Percentiles rank a stretch among this genome's conserved stretches.
Evolutionary conservation across 2,797 vertebrate genomes (phyloP).

Genomic region (Pangasius larnaudii): DNA sequence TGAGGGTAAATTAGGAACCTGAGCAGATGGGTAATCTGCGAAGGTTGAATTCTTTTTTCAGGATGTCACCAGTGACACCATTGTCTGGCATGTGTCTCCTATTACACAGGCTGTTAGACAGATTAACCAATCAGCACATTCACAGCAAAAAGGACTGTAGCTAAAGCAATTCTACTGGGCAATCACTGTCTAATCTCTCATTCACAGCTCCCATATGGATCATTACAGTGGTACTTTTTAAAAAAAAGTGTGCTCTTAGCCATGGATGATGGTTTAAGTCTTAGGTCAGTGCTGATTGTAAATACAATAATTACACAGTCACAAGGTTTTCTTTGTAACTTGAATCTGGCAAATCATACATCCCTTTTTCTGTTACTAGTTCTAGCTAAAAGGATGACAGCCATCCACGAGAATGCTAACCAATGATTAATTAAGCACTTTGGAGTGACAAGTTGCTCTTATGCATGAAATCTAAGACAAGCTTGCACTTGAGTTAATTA

Average conservation of each 20-base stretch:
- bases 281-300: background rate
- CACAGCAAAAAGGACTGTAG: conserved; percentile 1
- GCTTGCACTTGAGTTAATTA: background rate
- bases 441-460: background rate
- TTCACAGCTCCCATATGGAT: conserved; percentile 16
- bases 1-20: conserved; percentile 30
- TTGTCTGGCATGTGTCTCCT: conserved; percentile 4
- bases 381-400: background rate
- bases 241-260: background rate
- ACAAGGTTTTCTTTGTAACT: background rate
- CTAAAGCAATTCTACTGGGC: background rate
- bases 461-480: background rate
- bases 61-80: background rate
- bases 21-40: conserved; percentile 24
- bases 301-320: background rate
- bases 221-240: background rate
- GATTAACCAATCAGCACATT: conserved; percentile 31
- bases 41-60: background rate
- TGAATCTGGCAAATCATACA: background rate
- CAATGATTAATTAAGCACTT: background rate
- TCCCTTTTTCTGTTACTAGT: background rate
- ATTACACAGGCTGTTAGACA: conserved; percentile 35
- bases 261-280: background rate
- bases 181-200: conserved; percentile 21
- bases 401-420: background rate